Evolutionary conservation across 2,888 invertebrate species (phyloP), one percentile per base, ranked within the genome.

Genomic region (Pseudococcus viburni): DNA sequence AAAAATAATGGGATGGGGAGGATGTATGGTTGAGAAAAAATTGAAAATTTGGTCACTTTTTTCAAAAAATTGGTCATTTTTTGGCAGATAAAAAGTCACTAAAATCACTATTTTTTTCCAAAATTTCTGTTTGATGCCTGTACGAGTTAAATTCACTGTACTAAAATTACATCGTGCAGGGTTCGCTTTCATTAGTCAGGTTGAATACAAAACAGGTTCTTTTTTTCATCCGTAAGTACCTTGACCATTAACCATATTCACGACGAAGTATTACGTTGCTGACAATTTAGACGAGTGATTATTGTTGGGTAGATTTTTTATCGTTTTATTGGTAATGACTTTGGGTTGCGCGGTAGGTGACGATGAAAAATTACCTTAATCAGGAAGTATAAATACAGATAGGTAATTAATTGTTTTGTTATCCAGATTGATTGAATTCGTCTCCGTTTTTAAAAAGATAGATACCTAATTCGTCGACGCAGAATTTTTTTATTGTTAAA

Each of bases 291-390:
- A 7, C 11, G 64, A 22, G 64, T 64, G 22, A 64, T 64, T 64
- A 64, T 64, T 64, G 64, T 64, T 51, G 1, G 6, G 64, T 12
- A 12, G 64, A 64, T 64, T 64, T 64, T 64, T 64, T 64, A 64
- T 22, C 64, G 64, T 64, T 64, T 64, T 64, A 64, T 64, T 64
- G 64, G 64, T 64, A 64, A 64, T 64, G 64, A 64, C 64, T 64
- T 64, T 64, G 64, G 64, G 11, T 64, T 64, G 8, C 64, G 64
- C 64, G 64, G 64, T 64, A 64, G 64, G 64, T 22, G 64, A 64
- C 64, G 64, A 64, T 64, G 64, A 64, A 64, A 64, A 64, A 64
- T 64, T 64, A 64, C 22, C 64, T 64, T 64, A 64, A 64, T 64
- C 22, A 64, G 64, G 64, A 64, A 64, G 64, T 22, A 64, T 51